Evolutionary conservation across 2,113 vertebrate species (phyloP), one percentile per base, ranked within the genome.

Genomic region (Harpagus bidentatus): DNA sequence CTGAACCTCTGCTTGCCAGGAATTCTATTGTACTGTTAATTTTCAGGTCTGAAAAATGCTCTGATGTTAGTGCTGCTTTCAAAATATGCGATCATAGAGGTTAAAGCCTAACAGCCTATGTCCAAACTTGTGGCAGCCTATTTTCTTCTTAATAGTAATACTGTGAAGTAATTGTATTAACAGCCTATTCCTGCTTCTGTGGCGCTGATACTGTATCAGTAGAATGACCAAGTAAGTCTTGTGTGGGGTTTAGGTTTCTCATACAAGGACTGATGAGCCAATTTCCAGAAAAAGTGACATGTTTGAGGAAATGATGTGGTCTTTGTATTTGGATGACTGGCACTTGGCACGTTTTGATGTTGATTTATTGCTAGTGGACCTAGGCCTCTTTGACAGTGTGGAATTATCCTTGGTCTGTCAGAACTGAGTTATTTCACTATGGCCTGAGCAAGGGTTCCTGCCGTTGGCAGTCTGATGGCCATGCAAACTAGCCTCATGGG

Each of bases 131-230:
- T 50, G 59, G 43, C 31, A 59, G 36, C 52, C n/a, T 11, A 1
- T 55, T 81, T 83, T 62, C 70, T 83, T 74, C 16, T 32, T 50
- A 7, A 11, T 53, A 43, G 21, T 36, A 16, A 17, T 34, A 13
- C 17, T 50, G 9, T 43, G 58, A 65, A 56, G 8, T n/a, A 25
- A 17, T 47, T 31, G 40, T 40, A 16, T 63, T 87, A 95, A 22
- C 34, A 61, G 73, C 23, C 56, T 56, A 32, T 43, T 92, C 52
- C 61, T 77, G 52, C 38, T 23, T 59, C 40, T 62, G 22, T 0
- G 0, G 29, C 0, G 1, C 36, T 50, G 91, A 7, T 65, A 12
- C 2, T 65, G 5, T 7, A 3, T 69, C 42, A 28, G 21, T 34
- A n/a, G 66, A 45, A 34, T 15, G 42, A 62, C 45, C 15, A 4